Evolutionary conservation across 2,797 vertebrate species (phyloP), one percentile per base, ranked within the genome.

Genomic region (Chaetodon trifasciatus): DNA sequence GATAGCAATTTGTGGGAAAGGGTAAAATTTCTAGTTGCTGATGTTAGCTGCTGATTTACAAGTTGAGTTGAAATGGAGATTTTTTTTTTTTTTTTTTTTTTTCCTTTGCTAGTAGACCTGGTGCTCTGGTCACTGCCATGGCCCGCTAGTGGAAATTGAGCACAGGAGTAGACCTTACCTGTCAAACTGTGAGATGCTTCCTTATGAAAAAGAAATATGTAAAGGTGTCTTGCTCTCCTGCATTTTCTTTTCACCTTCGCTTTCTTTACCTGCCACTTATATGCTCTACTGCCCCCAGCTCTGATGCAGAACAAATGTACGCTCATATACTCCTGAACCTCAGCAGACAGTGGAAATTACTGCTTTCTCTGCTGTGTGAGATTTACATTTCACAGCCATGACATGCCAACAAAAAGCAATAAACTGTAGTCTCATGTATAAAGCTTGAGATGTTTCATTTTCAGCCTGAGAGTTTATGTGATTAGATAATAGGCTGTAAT

Each of bases 321-420:
- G 28, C 74, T 64, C 37, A 47, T 28, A 63, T 21, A 17, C 68
- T 40, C 39, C 39, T 56, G 39, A 65, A 44, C 16, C 47, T 57
- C 53, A 44, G 23, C 23, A 68, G 67, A 64, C 56, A 72, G 19
- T 69, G 16, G 24, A 85, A 67, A 79, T 47, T 9, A 44, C 24
- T 49, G 65, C 69, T 72, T 70, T 64, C 46, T 53, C 55, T 35
- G 55, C 72, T 61, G 55, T 58, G 55, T 69, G 52, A 76, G 24
- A 82, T 86, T 81, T 78, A 44, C 66, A 83, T 78, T 78, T 82
- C 58, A 83, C 21, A 2, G 46, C 24, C 17, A 68, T 42, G 35
- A 44, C 69, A 63, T 74, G 63, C 57, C 56, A 56, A 62, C 53
- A 70, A 71, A 66, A 37, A 24, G 39, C 24, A 76, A 73, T 70